Evolutionary conservation across 2,797 vertebrate species (phyloP).

Genomic region (Chromis chromis): DNA sequence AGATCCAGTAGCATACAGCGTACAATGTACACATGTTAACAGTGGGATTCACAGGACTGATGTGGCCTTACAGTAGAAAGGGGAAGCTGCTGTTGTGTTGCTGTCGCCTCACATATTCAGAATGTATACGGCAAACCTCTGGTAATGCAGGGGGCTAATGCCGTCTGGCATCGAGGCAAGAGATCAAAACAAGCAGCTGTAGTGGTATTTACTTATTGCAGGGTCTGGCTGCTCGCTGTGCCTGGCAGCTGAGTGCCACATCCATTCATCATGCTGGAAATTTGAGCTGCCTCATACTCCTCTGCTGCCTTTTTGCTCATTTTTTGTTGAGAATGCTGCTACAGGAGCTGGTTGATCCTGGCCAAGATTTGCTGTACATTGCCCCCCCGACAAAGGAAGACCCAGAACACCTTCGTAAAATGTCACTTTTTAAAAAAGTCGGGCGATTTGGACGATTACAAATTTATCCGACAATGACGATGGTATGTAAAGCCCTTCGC

Average conservation of each 20-base stretch:
- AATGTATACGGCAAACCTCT: conserved; percentile 6
- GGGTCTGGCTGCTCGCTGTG: conserved; percentile 11
- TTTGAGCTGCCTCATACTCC: conserved; percentile 8
- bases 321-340: neutral
- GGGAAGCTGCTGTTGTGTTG: neutral
- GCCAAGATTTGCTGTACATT: conserved; percentile 11
- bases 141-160: conserved; percentile 6
- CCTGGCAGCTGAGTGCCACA: conserved; percentile 27
- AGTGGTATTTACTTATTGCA: conserved; percentile 44
- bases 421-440: conserved; percentile 37
- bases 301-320: conserved; percentile 9
- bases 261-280: conserved; percentile 49
- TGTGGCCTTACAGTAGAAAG: conserved; percentile 25
- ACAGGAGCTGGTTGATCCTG: conserved; percentile 22
- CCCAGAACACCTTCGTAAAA: neutral
- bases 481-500: conserved; percentile 21
- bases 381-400: conserved; percentile 7
- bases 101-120: neutral
- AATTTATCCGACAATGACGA: conserved; percentile 23
- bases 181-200: conserved; percentile 46
- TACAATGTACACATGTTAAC: conserved; percentile 67
- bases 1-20: no score
- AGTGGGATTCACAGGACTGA: conserved; percentile 46
- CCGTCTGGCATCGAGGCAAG: conserved; percentile 15
- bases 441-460: conserved; percentile 1